Evolutionary conservation across 2,888 invertebrate species (phyloP), one percentile per base, ranked within the genome.

Genomic region (Flexamia atlantica): DNA sequence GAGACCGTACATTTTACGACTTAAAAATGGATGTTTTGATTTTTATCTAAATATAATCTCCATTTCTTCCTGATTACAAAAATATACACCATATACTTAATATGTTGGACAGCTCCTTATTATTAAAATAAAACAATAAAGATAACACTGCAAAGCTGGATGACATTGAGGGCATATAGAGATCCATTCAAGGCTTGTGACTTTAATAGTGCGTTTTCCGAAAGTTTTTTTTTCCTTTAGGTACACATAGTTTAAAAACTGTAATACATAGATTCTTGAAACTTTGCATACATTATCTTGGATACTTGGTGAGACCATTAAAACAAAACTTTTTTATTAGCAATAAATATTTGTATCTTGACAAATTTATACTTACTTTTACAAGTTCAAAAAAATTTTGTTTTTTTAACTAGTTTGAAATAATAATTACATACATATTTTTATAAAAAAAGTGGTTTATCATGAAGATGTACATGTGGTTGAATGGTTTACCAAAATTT

Each of bases 201-300:
- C 12, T 4, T 46, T 46, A 9, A 46, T n/a, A 46, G 46, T 46
- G 46, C 3, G 17, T 46, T 46, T 46, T 46, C 46, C 17, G 46
- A 10, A 46, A 46, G 46, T 46, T 46, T n/a, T n/a, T n/a, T 46
- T 46, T 14, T 14, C 12, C 46, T 46, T 46, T 46, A 46, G 46
- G 46, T 46, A 46, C 46, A 46, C 46, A 46, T 46, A 46, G 17
- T 46, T 46, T 46, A 46, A 46, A 46, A 46, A 46, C 46, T 46
- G 12, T 46, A 14, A 46, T 46, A 46, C 46, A 46, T 46, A 46
- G 46, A 46, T 9, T 14, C 46, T 46, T 46, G 46, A 46, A 46
- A 46, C 46, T 46, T 46, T 46, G 7, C 46, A 46, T 14, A 9
- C 46, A 46, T 46, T 17, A 46, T 46, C 12, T 46, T 46, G 46